phyloP scores from a whole-genome alignment of 2,797 vertebrate species.

The Etheostoma nigrum region DNA sequence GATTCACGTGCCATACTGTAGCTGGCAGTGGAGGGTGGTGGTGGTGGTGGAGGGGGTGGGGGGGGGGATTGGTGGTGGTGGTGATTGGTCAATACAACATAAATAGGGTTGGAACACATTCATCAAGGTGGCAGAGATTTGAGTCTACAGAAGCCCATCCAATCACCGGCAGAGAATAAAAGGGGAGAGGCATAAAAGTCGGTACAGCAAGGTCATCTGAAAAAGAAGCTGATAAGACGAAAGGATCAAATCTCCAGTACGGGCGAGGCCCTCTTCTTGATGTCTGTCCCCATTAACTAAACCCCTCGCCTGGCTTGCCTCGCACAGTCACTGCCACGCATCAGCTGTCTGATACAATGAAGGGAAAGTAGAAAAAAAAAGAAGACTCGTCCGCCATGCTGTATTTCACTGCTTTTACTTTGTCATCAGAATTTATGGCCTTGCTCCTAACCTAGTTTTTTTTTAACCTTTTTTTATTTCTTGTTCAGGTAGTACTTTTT shows the following conservation, averaged over 20 bases:
- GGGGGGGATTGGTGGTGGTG: too few species aligned
- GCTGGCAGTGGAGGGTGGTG: constrained; percentile 12
- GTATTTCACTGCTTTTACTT: constrained; percentile 44
- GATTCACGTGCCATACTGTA: constrained; percentile 57
- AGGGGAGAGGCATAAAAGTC: constrained; percentile 74
- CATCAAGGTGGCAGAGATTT: constrained; percentile 78
- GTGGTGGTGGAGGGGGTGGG: constrained; percentile 3
- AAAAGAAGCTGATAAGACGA: constrained; percentile 80
- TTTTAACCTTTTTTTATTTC: constrained; percentile 3
- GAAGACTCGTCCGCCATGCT: not conserved
- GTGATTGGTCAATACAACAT: constrained; percentile 61
- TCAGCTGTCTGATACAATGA: constrained; percentile 59
- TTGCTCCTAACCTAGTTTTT: constrained; percentile 31
- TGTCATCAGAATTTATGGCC: constrained; percentile 37
- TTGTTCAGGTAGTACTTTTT: not conserved
- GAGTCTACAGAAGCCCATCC: constrained; percentile 75
- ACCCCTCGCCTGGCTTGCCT: constrained; percentile 53
- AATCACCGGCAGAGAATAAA: constrained; percentile 74
- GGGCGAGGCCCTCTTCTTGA: constrained; percentile 62
- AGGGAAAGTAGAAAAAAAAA: constrained; percentile 17
- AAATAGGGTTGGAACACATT: constrained; percentile 74
- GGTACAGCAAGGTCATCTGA: constrained; percentile 78
- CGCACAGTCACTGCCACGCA: constrained; percentile 42
- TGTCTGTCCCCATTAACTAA: constrained; percentile 76
- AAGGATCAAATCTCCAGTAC: constrained; percentile 76